Percentiles rank a stretch among this genome's conserved stretches.
Conservation (phyloP, 2,113 vertebrate species). For the Sorex fumeus region DNA sequence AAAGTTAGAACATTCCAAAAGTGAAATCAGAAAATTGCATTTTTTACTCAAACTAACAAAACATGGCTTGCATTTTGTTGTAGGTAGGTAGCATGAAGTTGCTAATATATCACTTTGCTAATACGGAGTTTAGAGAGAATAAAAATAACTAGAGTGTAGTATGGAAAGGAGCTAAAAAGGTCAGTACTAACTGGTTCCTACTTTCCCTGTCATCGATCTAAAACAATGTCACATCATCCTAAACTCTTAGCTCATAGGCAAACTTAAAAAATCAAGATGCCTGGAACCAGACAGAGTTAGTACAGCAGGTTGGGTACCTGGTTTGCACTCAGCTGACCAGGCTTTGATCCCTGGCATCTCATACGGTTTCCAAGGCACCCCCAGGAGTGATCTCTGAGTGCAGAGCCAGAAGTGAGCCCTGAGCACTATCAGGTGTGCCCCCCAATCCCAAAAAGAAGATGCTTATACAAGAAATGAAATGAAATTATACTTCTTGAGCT, state of each 20-base stretch:
- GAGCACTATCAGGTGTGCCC: no score
- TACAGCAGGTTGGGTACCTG: no score
- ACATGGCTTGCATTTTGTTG: not conserved
- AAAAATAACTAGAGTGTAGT: slow-evolving; percentile 25
- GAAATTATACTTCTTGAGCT: not conserved
- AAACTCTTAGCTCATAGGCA: not conserved
- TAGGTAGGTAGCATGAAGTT: not conserved
- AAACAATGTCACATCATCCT: not conserved
- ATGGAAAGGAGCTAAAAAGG: slow-evolving; percentile 52
- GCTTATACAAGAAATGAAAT: slow-evolving; percentile 29
- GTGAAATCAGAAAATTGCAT: slow-evolving; percentile 58
- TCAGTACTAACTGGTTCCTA: not conserved
- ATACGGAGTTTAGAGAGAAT: not conserved
- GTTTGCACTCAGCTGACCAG: no score
- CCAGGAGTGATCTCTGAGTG: no score
- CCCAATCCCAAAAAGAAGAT: no score
- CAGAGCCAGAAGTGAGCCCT: no score
- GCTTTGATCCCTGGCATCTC: no score
- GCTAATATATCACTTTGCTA: slow-evolving; percentile 41
- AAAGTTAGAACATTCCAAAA: slow-evolving; percentile 72
- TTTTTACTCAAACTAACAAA: not conserved
- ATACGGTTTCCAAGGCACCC: no score
- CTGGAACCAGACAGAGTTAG: no score
- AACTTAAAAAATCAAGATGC: slow-evolving; percentile 45
- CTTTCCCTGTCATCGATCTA: not conserved